phyloP scores from a whole-genome alignment of 2,888 invertebrate species.

The Melinaea marsaeus region DNA sequence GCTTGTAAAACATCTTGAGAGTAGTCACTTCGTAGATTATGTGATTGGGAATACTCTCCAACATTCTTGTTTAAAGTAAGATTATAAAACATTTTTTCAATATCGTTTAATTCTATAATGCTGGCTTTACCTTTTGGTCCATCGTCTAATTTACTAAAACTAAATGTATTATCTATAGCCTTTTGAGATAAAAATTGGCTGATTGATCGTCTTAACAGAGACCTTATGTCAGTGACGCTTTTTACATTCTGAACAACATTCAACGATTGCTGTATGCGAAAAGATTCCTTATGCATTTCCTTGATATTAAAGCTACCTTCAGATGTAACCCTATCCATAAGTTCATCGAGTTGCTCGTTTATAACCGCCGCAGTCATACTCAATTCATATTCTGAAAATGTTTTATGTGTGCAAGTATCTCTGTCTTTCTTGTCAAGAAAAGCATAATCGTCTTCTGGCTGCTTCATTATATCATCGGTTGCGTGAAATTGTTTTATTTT shows the following conservation, averaged over 20 bases:
- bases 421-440: slow-evolving; percentile 24
- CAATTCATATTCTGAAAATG: slow-evolving; percentile 42
- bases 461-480: slow-evolving; percentile 43
- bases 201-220: slow-evolving; percentile 35
- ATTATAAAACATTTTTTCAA: slow-evolving; percentile 7
- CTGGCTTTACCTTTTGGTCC: slow-evolving; percentile 31
- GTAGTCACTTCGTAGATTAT: slow-evolving; percentile 6
- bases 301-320: slow-evolving; percentile 30
- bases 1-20: slow-evolving; percentile 38
- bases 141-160: slow-evolving; percentile 35
- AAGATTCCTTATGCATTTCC: slow-evolving; percentile 18
- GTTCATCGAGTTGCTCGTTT: slow-evolving; percentile 43
- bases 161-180: slow-evolving; percentile 31
- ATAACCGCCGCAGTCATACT: slow-evolving; percentile 40
- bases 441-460: slow-evolving; percentile 40
- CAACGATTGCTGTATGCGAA: slow-evolving; percentile 15
- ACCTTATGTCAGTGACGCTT: slow-evolving; percentile 40
- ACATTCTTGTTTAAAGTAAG: slow-evolving; percentile 9
- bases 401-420: slow-evolving; percentile 34
- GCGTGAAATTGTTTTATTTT: slow-evolving; percentile 48
- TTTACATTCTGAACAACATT: slow-evolving; percentile 28
- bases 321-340: slow-evolving; percentile 43
- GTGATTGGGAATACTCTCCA: background rate
- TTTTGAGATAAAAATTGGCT: slow-evolving; percentile 25
- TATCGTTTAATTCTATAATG: slow-evolving; percentile 7